A percentile compares a stretch with the other conserved stretches of the same genome.
Conservation (phyloP, 35 echinoderm and acorn worm genomes). For the Holothuria glaberrima region DNA sequence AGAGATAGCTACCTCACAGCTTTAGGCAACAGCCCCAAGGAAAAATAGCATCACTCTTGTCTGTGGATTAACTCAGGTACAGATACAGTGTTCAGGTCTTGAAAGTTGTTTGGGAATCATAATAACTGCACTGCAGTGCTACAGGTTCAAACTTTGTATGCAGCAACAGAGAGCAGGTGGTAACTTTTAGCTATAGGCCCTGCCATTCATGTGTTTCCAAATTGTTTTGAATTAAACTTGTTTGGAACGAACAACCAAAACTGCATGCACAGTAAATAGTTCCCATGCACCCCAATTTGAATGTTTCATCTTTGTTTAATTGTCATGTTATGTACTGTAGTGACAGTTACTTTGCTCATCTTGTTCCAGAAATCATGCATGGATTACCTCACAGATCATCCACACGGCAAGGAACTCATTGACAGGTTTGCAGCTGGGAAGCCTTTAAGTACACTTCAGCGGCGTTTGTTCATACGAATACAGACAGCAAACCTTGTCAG, state of each 20-base stretch:
- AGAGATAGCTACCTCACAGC: not conserved
- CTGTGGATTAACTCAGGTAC: constrained; percentile 12
- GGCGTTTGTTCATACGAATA: constrained; percentile 20
- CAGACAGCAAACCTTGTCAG: constrained; percentile 29
- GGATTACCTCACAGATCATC: constrained; percentile 3
- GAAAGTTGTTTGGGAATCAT: constrained; percentile 1
- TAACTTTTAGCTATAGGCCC: not conserved
- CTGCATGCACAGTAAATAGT: not conserved
- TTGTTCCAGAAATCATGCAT: constrained; percentile 25
- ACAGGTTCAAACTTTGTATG: not conserved
- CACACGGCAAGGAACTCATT: constrained; percentile 4
- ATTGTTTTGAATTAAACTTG: constrained; percentile 26
- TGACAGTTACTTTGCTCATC: not conserved
- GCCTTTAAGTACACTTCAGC: constrained; percentile 5
- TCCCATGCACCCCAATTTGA: constrained; percentile 24
- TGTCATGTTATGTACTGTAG: not conserved
- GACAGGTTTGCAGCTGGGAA: constrained; percentile 11
- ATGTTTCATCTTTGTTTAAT: not conserved
- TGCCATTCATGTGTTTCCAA: constrained; percentile 18
- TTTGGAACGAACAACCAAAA: not conserved
- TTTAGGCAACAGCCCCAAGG: constrained; percentile 20
- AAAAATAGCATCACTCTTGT: not conserved
- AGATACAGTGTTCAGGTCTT: not conserved
- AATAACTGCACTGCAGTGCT: constrained; percentile 16
- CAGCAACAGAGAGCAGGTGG: not conserved